Evolutionary conservation across 2,888 invertebrate species (phyloP).

Genomic region (Amblyteles armatorius): DNA sequence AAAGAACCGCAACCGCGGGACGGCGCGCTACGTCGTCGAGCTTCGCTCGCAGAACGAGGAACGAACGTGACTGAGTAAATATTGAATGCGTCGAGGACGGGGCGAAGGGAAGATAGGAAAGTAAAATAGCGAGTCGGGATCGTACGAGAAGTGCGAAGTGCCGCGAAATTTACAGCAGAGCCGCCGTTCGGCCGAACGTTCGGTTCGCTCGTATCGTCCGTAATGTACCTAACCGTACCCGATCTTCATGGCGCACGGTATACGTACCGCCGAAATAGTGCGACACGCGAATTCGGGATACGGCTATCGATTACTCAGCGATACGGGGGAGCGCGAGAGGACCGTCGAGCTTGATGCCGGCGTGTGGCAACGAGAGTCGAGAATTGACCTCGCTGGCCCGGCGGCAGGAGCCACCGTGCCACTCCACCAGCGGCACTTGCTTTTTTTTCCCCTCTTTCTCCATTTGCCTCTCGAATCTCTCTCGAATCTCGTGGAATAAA

Average conservation of each 20-base stretch:
- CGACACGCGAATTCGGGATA: conserved; percentile 57
- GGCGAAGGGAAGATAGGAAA: conserved; percentile 15
- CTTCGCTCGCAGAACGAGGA: conserved; percentile 57
- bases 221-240: conserved; percentile 3
- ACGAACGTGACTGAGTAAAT: conserved; percentile 68
- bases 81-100: conserved; percentile 50
- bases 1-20: not conserved
- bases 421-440: conserved; percentile 31
- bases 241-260: not conserved
- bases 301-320: conserved; percentile 63
- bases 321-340: conserved; percentile 36
- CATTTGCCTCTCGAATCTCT: conserved; percentile 55
- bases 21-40: not conserved
- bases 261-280: conserved; percentile 40
- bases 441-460: conserved; percentile 21
- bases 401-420: conserved; percentile 11
- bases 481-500: conserved; percentile 61
- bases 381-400: conserved; percentile 58
- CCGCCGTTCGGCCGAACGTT: conserved; percentile 45
- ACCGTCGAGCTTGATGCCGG: conserved; percentile 47
- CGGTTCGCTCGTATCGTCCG: conserved; percentile 35
- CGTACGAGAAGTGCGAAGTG: conserved; percentile 43
- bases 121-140: not conserved
- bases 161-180: conserved; percentile 57
- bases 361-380: conserved; percentile 63